Percentiles rank a stretch among this genome's conserved stretches.
phyloP scores from a whole-genome alignment of 2,888 invertebrate genomes.

The Nomada hirtipes region DNA sequence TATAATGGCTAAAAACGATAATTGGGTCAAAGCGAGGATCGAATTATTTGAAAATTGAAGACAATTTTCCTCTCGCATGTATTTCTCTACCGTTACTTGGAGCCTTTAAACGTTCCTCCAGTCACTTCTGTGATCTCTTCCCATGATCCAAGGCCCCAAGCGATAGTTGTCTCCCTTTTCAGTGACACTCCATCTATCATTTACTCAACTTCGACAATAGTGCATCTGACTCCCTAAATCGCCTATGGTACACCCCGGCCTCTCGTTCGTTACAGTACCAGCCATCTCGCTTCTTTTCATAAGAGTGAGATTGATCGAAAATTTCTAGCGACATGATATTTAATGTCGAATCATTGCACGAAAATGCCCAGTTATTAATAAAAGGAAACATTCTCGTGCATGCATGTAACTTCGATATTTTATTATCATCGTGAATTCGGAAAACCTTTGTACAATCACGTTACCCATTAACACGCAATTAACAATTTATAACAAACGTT shows the following conservation, averaged over 20 bases:
- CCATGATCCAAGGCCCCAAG: constrained; percentile 7
- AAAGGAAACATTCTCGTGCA: not conserved
- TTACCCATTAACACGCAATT: not conserved
- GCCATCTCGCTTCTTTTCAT: not conserved
- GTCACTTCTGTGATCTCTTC: constrained; percentile 11
- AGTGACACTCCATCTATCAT: constrained; percentile 37
- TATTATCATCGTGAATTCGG: too few relatives aligned
- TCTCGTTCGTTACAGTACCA: not conserved
- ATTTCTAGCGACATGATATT: not conserved
- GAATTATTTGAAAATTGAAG: not conserved
- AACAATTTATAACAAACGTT: constrained; percentile 13
- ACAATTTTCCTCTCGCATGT: not conserved
- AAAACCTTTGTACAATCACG: not conserved
- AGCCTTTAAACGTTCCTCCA: not conserved
- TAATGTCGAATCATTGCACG: not conserved
- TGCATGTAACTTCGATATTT: not conserved
- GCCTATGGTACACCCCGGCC: not conserved
- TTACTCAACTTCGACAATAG: constrained; percentile 3
- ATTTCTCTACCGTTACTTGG: not conserved
- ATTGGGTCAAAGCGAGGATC: too few relatives aligned
- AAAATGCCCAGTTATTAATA: not conserved
- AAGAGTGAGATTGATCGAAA: constrained; percentile 7
- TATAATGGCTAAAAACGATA: too few relatives aligned
- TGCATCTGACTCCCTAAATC: constrained; percentile 21
- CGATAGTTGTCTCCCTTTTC: constrained; percentile 14